A percentile compares a stretch with the other conserved stretches of the same genome.
Conservation (phyloP, 2,888 invertebrate species). For the Pristionchus entomophagus region DNA sequence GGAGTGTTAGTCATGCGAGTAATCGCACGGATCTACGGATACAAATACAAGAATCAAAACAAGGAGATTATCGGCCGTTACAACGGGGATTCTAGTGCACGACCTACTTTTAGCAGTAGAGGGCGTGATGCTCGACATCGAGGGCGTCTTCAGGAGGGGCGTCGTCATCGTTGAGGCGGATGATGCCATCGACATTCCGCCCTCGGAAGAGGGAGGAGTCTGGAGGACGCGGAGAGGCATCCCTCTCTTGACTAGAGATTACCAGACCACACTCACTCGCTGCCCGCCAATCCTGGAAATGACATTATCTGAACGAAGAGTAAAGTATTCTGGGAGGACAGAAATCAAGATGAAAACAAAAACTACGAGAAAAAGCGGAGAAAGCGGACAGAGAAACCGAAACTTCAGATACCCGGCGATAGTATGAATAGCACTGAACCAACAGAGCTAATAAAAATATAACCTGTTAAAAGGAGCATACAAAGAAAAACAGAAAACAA, state of each 20-base stretch:
- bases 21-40: neutral
- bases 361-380: neutral
- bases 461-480: too few species aligned
- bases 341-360: neutral
- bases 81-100: neutral
- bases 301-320: constrained; percentile 8
- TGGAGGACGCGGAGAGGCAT: constrained; percentile 8
- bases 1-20: neutral
- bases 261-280: constrained; percentile 30
- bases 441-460: too few species aligned
- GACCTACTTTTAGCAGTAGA: neutral
- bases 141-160: constrained; percentile 4
- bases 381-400: neutral
- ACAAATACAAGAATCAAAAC: neutral
- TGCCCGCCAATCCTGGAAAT: constrained; percentile 18
- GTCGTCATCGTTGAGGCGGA: neutral
- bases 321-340: neutral
- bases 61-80: too few species aligned
- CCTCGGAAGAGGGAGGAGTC: constrained; percentile 10
- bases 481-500: neutral
- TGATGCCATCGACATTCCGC: neutral
- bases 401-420: neutral
- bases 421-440: too few species aligned
- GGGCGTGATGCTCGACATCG: neutral
- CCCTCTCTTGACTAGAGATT: constrained; percentile 19